These are phyloP conservation scores for Lutjanus argentimaculatus DNA, from an alignment of 2,797 vertebrate genomes.

Conservation along the genomic window DNA sequence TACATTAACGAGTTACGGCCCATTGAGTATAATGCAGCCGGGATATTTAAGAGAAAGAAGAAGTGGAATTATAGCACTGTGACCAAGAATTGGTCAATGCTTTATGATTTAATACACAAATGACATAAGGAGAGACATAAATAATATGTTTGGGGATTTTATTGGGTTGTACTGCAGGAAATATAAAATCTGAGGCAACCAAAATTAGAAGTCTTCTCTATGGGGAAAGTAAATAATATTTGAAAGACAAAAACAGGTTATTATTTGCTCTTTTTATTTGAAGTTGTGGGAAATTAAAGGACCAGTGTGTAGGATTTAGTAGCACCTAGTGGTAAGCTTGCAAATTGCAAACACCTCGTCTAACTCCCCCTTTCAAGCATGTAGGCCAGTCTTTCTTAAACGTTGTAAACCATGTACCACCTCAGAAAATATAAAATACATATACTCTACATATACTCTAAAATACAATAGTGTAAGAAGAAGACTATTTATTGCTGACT, in stretches of 20 bases:
- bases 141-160: conserved; percentile 60
- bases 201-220: conserved; percentile 59
- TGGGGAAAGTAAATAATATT: conserved; percentile 52
- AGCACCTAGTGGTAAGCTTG: too few species aligned
- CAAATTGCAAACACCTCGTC: too few species aligned
- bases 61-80: conserved; percentile 40
- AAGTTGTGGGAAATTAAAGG: conserved; percentile 5
- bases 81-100: conserved; percentile 49
- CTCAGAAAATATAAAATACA: too few species aligned
- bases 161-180: conserved; percentile 55
- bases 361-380: too few species aligned
- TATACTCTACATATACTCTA: too few species aligned
- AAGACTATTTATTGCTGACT: too few species aligned
- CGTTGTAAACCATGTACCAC: too few species aligned
- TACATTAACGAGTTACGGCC: conserved; percentile 74
- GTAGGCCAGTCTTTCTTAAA: too few species aligned
- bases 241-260: conserved; percentile 52
- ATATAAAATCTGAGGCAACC: conserved; percentile 56
- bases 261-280: conserved; percentile 16
- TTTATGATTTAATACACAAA: conserved; percentile 71
- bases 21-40: conserved; percentile 66
- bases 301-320: too few species aligned
- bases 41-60: conserved; percentile 50
- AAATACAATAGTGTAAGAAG: too few species aligned
- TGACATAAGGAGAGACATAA: conserved; percentile 48